Base-by-base conservation (phyloP, 1,140 invertebrate species). In the Piezodorus guildinii region DNA sequence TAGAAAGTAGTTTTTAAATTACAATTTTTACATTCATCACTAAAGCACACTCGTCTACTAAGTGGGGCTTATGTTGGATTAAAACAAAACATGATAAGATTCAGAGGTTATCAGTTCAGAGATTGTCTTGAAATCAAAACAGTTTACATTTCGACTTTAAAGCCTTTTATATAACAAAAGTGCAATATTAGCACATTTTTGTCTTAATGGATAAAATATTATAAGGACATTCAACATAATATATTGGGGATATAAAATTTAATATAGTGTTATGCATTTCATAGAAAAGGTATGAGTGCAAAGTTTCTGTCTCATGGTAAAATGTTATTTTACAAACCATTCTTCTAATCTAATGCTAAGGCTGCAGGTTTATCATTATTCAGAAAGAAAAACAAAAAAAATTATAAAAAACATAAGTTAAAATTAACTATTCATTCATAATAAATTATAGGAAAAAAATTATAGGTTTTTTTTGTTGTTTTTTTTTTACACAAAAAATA, bases 1-100 rank as follows among this genome's bases (percentile, higher is more conserved):
- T 64, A 34, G 54, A 19, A 56, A 49, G 46, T 56, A 34, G 23
- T 63, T 63, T 49, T 56, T 56, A 56, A 16, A 56, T 56, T 23
- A 23, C 23, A 21, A 23, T 23, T 56, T 56, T 56, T 56, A 56
- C 23, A 23, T 49, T 49, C n/a, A 19, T 19, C 15, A 27, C 62
- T 51, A 30, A 63, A 62, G 39, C 23, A 62, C n/a, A 46, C 16
- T 46, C 19, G 10, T 60, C 59, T 19, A 34, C 30, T 34, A 43
- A 19, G 16, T 17, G 17, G 59, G 25, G 16, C 59, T 43, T 34
- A 39, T 39, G 3, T 56, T 16, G 27, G 3, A 30, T 30, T 30
- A 19, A 56, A 56, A 25, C 46, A 49, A 49, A 17, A 39, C 34
- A 39, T 1, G 34, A 12, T 39, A 39, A 39, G 3, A 1, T 39